Conservation (phyloP, 2,113 vertebrate genomes). For the Heteronetta atricapilla region DNA sequence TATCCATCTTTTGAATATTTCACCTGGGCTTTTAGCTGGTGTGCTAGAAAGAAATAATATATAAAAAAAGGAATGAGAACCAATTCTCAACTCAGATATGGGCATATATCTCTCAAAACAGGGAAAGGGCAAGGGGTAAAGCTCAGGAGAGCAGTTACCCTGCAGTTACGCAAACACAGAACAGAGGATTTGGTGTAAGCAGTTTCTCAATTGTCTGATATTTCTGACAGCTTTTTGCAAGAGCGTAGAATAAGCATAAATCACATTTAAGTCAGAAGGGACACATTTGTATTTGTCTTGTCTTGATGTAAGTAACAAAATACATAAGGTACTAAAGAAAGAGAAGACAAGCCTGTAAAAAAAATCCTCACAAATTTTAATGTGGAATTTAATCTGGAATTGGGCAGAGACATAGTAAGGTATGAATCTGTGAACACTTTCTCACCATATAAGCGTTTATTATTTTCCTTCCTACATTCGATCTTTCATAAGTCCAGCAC, state of each 20-base stretch:
- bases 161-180: background rate
- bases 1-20: background rate
- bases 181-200: background rate
- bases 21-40: background rate
- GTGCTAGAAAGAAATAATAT: background rate
- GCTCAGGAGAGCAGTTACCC: background rate
- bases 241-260: background rate
- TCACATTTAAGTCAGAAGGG: background rate
- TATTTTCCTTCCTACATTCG: background rate
- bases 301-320: background rate
- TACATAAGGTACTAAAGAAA: background rate
- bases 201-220: background rate
- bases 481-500: background rate
- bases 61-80: background rate
- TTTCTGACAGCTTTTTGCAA: background rate
- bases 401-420: background rate
- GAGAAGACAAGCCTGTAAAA: background rate
- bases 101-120: background rate
- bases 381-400: background rate
- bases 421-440: background rate
- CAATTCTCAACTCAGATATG: background rate
- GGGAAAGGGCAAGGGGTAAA: constrained; percentile 20
- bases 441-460: background rate
- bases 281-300: background rate
- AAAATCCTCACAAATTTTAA: background rate